Evolutionary conservation across 2,888 invertebrate genomes (phyloP), one percentile per base, ranked within the genome.

Genomic region (Brachycybe producta): DNA sequence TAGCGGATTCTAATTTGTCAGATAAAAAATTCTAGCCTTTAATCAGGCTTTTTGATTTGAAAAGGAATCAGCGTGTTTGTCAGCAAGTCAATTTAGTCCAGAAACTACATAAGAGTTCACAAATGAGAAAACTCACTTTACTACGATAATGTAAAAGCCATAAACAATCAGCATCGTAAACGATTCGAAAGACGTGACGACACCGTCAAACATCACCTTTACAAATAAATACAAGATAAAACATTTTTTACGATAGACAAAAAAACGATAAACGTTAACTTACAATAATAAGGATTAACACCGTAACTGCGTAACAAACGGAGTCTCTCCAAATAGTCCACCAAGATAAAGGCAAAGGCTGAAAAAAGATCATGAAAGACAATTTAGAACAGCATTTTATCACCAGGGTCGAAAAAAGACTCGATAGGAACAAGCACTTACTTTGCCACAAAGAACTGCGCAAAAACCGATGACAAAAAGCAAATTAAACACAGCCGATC

Each of bases 391-490:
- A 30, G 8, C n/a, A 38, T 38, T 7, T 11, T 11, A 13, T 38
- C 15, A 8, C 7, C 7, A 15, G 11, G 11, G 7, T n/a, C 11
- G 7, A 11, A 38, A 17, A 38, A 7, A 7, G 7, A 38, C 7
- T n/a, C 38, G 17, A 11, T 38, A 7, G 7, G 17, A 15, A 15
- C 17, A 15, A 21, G 17, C 8, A 49, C 35, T 45, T 46, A 53
- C 53, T 36, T 41, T 26, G 11, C 82, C 81, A 13, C 87, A 81
- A 65, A 86, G 86, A 51, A 91, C 70, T 1, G 86, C 88, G 64
- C 91, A 91, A 47, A 88, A 81, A 0, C 85, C 82, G 61, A 91
- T 88, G 59, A 91, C 90, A 68, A 90, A 90, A 85, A 91, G 88
- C 62, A 91, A 88, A 73, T 92, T 92, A 73, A 91, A 92, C 23